Evolutionary conservation across 2,888 invertebrate genomes (phyloP), one percentile per base, ranked within the genome.

Genomic region (Notodonta ziczac): DNA sequence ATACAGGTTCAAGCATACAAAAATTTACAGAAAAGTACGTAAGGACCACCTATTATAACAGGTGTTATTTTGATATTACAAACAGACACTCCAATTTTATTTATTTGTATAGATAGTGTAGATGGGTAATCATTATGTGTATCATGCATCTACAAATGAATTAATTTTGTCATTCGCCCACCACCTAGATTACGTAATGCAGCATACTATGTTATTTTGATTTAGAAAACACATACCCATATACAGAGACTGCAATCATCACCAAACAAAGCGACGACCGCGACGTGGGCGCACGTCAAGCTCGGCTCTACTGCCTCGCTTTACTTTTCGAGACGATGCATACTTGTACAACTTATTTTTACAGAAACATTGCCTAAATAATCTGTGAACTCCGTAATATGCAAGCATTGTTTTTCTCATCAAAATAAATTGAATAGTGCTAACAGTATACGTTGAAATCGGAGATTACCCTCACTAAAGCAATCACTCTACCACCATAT

Each of bases 201-300:
- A 55, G 61, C 55, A 60, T 14, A 61, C 57, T 39, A 52, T 55
- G 58, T 66, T 52, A 60, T 62, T 60, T 62, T 62, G 61, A 61
- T 65, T 63, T 67, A 32, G 73, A 62, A 72, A 73, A 66, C 56
- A 62, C 66, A 63, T 66, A 55, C 66, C 63, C 61, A 63, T 51
- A 57, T 54, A 57, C 54, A 60, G 54, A 39, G 54, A 70, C 62
- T 70, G 73, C 72, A 70, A 62, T 58, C 62, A 66, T 75, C 65
- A 69, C 62, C 65, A 63, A 74, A 74, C 78, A 74, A 74, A 70
- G 60, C 59, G 16, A 24, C 24, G 24, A 24, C 24, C 24, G 24
- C 24, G 24, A 59, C 62, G 80, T 77, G 69, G 78, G 77, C 69
- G 71, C 59, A 64, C 58, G 58, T 56, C 61, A 59, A 66, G 66